A percentile compares a stretch with the other conserved stretches of the same genome.
phyloP scores from a whole-genome alignment of 2,797 vertebrate genomes.

The Pteronotus mesoamericanus region DNA sequence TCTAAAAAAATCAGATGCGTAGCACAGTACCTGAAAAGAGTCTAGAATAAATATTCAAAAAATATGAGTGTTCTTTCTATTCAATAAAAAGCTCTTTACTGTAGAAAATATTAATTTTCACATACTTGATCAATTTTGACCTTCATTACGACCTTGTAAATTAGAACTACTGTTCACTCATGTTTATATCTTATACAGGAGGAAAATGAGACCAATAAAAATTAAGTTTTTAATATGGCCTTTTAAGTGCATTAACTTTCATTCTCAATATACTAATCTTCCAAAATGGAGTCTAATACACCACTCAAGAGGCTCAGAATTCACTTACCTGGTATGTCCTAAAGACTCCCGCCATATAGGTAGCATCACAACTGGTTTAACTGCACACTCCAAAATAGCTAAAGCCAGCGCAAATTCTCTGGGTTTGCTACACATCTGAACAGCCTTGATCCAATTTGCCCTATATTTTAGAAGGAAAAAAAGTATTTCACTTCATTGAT shows the following conservation, averaged over 20 bases:
- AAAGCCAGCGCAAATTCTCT: conserved; percentile 97
- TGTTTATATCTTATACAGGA: background rate
- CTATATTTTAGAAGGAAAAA: conserved; percentile 78
- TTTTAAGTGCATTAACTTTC: background rate
- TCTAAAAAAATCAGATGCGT: background rate
- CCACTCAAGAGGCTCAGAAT: background rate
- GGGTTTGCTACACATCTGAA: conserved; percentile 99
- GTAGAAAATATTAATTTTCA: background rate
- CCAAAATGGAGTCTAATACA: background rate
- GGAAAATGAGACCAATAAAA: background rate
- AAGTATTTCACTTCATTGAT: background rate
- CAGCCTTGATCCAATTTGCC: conserved; percentile 99
- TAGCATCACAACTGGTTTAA: conserved; percentile 98
- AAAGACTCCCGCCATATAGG: conserved; percentile 97
- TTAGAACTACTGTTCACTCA: background rate
- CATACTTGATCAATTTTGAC: background rate
- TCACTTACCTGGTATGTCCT: conserved; percentile 93
- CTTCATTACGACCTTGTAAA: background rate
- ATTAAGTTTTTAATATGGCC: background rate
- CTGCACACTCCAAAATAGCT: conserved; percentile 98
- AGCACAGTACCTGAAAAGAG: background rate
- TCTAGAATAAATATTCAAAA: background rate
- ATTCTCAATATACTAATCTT: background rate
- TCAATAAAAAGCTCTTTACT: conserved; percentile 4
- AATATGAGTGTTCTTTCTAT: background rate